Evolutionary conservation across 1,140 invertebrate species (phyloP), one percentile per base, ranked within the genome.

Genomic region (silkworm (Bombyx mori)): DNA sequence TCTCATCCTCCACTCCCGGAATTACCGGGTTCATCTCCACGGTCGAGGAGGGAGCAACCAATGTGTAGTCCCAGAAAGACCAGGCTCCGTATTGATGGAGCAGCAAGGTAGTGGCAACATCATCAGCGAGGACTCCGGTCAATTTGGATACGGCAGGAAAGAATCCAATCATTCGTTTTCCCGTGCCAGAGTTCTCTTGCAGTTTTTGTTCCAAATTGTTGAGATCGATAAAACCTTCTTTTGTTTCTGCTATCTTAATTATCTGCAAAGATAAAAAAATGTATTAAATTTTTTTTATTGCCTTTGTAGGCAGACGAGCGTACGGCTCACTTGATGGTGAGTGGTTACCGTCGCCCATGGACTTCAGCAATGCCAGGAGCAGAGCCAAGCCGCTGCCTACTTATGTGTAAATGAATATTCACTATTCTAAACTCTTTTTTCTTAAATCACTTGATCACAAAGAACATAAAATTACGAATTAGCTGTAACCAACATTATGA

Each of bases 51-150:
- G 96, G 95, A 2, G 94, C 96, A 51, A 94, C 94, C 7, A 95
- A 90, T 5, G 95, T 95, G 82, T 96, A 98, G 83, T 98, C 96
- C 95, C 96, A 98, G 69, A 98, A 93, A 3, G 94, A 92, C 54
- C 96, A 89, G 3, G 95, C 96, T 3, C 92, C 93, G 74, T 96
- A 94, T 67, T 93, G 92, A 73, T 97, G 95, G 7, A 98, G 88
- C 1, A 96, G 80, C 9, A 94, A 85, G 1, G 96, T 97, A 7
- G 97, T 93, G 1, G 92, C 91, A 42, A 96, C 91, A 71, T 96
- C 94, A 88, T 97, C 95, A 51, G 92, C 91, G 50, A 97, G 77
- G 54, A 96, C 92, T n/a, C 97, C 97, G 8, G 96, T 97, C 12
- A 97, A 91, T 77, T 96, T 97, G 44, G 95, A 97, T 1, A 94